Evolutionary conservation across 2,888 invertebrate genomes (phyloP).

Genomic region (Andrena chrysosceles): DNA sequence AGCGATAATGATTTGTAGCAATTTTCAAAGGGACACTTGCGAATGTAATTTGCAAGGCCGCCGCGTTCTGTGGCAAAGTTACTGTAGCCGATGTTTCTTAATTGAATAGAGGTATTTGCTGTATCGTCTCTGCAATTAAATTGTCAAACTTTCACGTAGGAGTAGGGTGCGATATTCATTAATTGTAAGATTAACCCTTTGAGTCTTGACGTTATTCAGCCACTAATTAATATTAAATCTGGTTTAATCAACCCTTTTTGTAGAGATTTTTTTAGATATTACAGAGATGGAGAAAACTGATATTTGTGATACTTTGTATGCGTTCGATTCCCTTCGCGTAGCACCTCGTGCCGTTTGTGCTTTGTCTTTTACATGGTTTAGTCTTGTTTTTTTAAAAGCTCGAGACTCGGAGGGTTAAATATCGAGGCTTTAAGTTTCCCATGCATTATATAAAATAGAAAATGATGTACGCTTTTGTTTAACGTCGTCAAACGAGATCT

Average conservation of each 20-base stretch:
- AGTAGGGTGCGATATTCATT: constrained; percentile 59
- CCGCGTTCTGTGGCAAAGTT: constrained; percentile 49
- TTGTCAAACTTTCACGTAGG: constrained; percentile 58
- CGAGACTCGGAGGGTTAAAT: constrained; percentile 50
- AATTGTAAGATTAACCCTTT: constrained; percentile 55
- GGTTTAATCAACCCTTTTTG: neutral
- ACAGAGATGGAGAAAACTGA: neutral
- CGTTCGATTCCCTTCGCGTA: constrained; percentile 8
- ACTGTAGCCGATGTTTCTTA: constrained; percentile 61
- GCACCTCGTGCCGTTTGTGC: neutral
- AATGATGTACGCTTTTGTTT: constrained; percentile 61
- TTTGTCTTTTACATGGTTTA: neutral
- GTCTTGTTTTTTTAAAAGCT: neutral
- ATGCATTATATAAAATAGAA: constrained; percentile 57
- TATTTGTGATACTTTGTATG: constrained; percentile 17
- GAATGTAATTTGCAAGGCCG: constrained; percentile 60
- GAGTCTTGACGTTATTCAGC: constrained; percentile 20
- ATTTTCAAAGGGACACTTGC: constrained; percentile 41
- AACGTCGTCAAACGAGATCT: constrained; percentile 60
- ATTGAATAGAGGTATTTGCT: constrained; percentile 59
- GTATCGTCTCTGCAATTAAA: constrained; percentile 62
- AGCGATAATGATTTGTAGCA: constrained; percentile 54
- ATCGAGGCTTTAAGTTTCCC: constrained; percentile 53
- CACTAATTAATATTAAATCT: neutral
- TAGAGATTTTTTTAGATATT: neutral